phyloP scores from a whole-genome alignment of 2,888 invertebrate species.

The Heliconius charithonia region DNA sequence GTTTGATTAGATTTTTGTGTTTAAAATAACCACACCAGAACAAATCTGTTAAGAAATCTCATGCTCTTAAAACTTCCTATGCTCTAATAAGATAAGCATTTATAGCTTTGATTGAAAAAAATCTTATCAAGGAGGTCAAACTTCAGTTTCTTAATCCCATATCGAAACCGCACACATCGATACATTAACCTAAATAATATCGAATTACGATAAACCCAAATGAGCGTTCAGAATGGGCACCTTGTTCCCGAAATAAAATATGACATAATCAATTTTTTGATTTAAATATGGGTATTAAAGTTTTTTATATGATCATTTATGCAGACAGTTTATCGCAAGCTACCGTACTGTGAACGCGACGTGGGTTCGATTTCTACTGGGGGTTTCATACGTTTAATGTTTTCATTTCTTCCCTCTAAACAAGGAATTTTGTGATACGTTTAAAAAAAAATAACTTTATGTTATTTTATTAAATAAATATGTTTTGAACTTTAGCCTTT shows the following conservation, averaged over 20 bases:
- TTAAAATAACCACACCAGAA: neutral
- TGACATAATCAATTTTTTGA: neutral
- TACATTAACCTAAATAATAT: constrained; percentile 35
- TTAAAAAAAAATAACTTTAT: too few relatives aligned
- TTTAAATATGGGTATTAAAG: neutral
- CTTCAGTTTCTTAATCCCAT: constrained; percentile 28
- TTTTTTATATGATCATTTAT: too few relatives aligned
- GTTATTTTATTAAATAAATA: too few relatives aligned
- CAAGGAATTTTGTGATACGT: too few relatives aligned
- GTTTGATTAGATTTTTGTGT: neutral
- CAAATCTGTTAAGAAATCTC: neutral
- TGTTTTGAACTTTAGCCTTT: too few relatives aligned
- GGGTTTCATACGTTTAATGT: too few relatives aligned
- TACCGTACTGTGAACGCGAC: too few relatives aligned
- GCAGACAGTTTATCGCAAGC: too few relatives aligned
- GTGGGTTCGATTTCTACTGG: too few relatives aligned
- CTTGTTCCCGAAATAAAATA: constrained; percentile 21
- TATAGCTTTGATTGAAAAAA: constrained; percentile 21
- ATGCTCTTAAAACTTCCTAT: neutral
- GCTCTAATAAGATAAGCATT: neutral
- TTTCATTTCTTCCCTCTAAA: too few relatives aligned
- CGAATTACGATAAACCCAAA: constrained; percentile 24
- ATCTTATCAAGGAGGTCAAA: constrained; percentile 31
- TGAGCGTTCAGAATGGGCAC: constrained; percentile 1
- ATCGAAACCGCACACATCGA: constrained; percentile 24